phyloP scores from a whole-genome alignment of 2,113 vertebrate genomes.

The Hyaena hyaena region DNA sequence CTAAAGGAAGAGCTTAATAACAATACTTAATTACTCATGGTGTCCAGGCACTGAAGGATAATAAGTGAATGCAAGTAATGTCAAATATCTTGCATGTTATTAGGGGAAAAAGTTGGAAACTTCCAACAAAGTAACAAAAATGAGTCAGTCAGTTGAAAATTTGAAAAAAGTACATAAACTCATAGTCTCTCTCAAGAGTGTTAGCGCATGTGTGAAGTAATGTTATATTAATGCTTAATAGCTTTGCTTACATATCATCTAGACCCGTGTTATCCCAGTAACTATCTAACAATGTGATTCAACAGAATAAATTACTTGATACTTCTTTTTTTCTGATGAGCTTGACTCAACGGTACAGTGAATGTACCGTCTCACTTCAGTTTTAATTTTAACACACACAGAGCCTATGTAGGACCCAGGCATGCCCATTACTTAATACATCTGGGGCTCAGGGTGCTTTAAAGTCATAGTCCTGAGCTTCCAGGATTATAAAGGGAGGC shows the following conservation, averaged over 20 bases:
- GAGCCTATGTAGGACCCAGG: not conserved
- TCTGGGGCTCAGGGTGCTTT: not conserved
- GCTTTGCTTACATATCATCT: not conserved
- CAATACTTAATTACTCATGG: not conserved
- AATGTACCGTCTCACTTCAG: not conserved
- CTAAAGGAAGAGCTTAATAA: conserved; percentile 5
- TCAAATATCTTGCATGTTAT: not conserved
- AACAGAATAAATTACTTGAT: not conserved
- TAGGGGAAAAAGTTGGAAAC: not conserved
- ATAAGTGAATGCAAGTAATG: not conserved
- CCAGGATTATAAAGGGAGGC: not conserved
- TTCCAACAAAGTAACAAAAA: not conserved
- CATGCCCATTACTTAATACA: not conserved
- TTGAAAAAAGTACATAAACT: not conserved
- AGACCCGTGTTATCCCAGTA: not conserved
- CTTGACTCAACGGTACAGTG: not conserved
- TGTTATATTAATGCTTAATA: not conserved
- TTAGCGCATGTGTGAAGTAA: not conserved
- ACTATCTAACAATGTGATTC: not conserved
- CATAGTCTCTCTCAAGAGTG: not conserved
- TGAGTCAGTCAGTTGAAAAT: not conserved
- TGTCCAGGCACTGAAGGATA: not conserved
- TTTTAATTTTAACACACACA: not conserved
- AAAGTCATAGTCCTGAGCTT: not conserved
- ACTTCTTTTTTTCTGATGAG: conserved; percentile 51